Base-by-base conservation (phyloP, 2,113 vertebrate genomes). In the Glareola pratincola region DNA sequence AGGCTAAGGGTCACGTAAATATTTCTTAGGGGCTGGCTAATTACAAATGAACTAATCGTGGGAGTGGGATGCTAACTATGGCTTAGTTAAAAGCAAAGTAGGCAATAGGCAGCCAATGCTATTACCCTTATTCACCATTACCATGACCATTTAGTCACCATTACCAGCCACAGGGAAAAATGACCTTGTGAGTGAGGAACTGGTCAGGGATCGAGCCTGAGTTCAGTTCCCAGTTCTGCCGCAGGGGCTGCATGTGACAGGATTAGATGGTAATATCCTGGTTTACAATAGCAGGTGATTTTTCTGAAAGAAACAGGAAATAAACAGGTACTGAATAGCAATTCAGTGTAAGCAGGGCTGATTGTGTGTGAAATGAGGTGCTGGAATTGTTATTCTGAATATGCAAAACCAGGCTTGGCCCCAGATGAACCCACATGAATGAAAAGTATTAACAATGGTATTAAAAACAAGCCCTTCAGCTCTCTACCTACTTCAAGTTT, bases 351-450 rank as follows among this genome's bases (percentile, higher is more conserved):
- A 91, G 66, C 77, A 82, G 51, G 22, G n/a, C 45, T 94, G 85
- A 71, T 50, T 71, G 22, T 87, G 30, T 94, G 81, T 74, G 87
- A 91, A 88, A 96, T 92, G 50, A 93, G 64, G 56, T 91, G 37
- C 60, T 54, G 17, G 48, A 86, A 86, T 43, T 91, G 13, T 76
- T 83, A 73, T 57, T 94, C 64, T 69, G 45, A 13, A 45, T 39
- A 81, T 30, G 24, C 34, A 87, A 93, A 93, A 77, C 19, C 47
- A 91, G 39, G 24, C 37, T 59, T 94, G 84, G 68, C 80, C 84
- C 30, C 22, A 89, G 12, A 91, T 84, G 84, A 94, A 94, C 87
- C 24, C 0, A 0, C 26, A 57, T 45, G 24, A 89, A 86, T 45
- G 27, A 85, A 88, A 89, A 91, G 6, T 45, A 53, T 78, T 78